Percentiles rank a stretch among this genome's conserved stretches.
These are phyloP conservation scores for Simalia tracyae DNA, from an alignment of 2,797 vertebrate genomes.

Conservation along the genomic window DNA sequence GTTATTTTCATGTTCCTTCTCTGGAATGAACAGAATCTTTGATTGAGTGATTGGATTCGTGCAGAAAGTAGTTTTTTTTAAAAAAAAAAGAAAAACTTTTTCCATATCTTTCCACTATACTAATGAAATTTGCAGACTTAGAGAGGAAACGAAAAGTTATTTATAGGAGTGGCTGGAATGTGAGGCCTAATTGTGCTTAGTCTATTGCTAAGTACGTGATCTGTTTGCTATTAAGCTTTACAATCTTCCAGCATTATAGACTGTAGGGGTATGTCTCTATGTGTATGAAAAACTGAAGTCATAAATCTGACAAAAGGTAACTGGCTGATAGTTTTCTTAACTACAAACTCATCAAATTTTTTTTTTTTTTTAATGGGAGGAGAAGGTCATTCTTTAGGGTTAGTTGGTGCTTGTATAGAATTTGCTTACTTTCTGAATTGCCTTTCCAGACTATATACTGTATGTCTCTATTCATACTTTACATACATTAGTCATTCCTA, in stretches of 20 bases:
- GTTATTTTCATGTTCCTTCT: slow-evolving; percentile 53
- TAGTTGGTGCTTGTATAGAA: slow-evolving; percentile 8
- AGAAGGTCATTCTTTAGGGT: slow-evolving; percentile 9
- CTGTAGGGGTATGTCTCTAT: not conserved
- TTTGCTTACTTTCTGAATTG: not conserved
- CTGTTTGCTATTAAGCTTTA: slow-evolving; percentile 84
- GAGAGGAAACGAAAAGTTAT: slow-evolving; percentile 89
- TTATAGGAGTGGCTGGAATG: slow-evolving; percentile 91
- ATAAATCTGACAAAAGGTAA: slow-evolving; percentile 57
- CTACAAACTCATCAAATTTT: slow-evolving; percentile 50
- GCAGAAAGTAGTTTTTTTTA: slow-evolving; percentile 41
- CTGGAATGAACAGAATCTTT: slow-evolving; percentile 55
- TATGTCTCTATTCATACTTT: not conserved
- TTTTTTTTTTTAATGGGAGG: slow-evolving; percentile 16
- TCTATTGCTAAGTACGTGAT: slow-evolving; percentile 82
- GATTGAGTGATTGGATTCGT: slow-evolving; percentile 64
- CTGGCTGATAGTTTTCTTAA: slow-evolving; percentile 39
- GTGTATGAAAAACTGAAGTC: slow-evolving; percentile 29
- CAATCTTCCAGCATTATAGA: slow-evolving; percentile 72
- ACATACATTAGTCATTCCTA: not conserved
- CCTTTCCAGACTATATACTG: not conserved
- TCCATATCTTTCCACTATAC: slow-evolving; percentile 77
- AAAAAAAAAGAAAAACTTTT: not conserved
- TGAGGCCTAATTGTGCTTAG: slow-evolving; percentile 89
- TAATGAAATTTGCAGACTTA: slow-evolving; percentile 92